phyloP scores from a whole-genome alignment of 1,140 invertebrate genomes.

The Pogonomyrmex barbatus region DNA sequence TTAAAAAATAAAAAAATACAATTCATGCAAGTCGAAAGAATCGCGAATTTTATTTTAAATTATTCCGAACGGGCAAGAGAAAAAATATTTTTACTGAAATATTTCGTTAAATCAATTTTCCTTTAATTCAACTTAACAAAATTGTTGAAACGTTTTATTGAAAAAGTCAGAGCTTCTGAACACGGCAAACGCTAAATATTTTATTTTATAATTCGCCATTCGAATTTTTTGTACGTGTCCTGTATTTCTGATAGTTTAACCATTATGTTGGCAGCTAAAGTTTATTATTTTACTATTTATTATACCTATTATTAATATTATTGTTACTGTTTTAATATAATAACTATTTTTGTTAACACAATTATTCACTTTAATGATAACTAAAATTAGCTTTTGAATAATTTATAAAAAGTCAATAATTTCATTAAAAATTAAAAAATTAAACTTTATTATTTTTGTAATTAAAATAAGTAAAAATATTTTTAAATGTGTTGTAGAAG shows the following conservation, averaged over 20 bases:
- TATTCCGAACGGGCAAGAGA: not conserved
- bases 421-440: constrained; percentile 1
- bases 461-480: not conserved
- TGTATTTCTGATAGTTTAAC: not conserved
- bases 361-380: not conserved
- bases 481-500: not conserved
- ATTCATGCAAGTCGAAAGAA: not conserved
- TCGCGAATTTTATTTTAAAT: constrained; percentile 20
- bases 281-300: not conserved
- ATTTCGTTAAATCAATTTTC: constrained; percentile 25
- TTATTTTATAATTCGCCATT: constrained; percentile 7
- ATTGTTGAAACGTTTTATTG: not conserved
- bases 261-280: no score
- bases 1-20: constrained; percentile 2
- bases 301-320: constrained; percentile 1
- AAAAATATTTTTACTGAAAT: constrained; percentile 22
- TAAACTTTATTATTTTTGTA: not conserved
- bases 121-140: constrained; percentile 16
- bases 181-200: not conserved
- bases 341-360: not conserved
- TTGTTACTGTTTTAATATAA: constrained; percentile 7
- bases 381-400: not conserved
- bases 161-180: constrained; percentile 4
- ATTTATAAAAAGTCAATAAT: not conserved
- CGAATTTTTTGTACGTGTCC: not conserved